Evolutionary conservation across 2,888 invertebrate genomes (phyloP), one percentile per base, ranked within the genome.

Genomic region (Mythimna pallens): DNA sequence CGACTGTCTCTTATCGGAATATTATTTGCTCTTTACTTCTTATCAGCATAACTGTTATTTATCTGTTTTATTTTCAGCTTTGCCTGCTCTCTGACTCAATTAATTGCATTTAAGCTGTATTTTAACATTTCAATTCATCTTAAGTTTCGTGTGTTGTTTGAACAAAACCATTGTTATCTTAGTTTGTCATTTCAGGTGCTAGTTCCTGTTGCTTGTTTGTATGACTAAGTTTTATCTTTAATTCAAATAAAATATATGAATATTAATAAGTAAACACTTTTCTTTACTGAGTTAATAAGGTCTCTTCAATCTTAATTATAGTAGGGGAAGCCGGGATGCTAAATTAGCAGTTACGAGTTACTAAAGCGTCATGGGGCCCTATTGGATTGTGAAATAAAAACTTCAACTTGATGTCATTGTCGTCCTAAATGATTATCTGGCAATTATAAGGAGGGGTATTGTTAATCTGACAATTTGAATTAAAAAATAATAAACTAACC

Each of bases 1-100:
- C 77, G 82, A 90, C 91, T 91, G 88, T 76, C 78, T 70, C 85
- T 88, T 91, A 90, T 90, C 89, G 63, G 61, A 73, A 55, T 81
- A 74, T 78, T 90, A 89, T 90, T 90, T 90, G 87, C 83, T 84
- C 73, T 76, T 72, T 43, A 65, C 64, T 74, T 78, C 78, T 84
- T 88, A 87, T 87, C 87, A 81, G 72, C 74, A 65, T 82, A 73
- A 78, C 70, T 81, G 74, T 81, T 73, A 67, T 80, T 72, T 83
- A 77, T 76, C 78, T 81, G 65, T 75, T 72, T 79, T 36, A 65
- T 70, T 61, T 72, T 76, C 73, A 78, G 80, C 79, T 81, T 73
- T 62, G 76, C 74, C 62, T 80, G 81, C 82, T 81, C 85, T 85
- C 80, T 86, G 76, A 73, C 80, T 70, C 69, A 71, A 69, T 62